Evolutionary conservation across 2,888 invertebrate genomes (phyloP), one percentile per base, ranked within the genome.

Genomic region (Lasius platythorax): DNA sequence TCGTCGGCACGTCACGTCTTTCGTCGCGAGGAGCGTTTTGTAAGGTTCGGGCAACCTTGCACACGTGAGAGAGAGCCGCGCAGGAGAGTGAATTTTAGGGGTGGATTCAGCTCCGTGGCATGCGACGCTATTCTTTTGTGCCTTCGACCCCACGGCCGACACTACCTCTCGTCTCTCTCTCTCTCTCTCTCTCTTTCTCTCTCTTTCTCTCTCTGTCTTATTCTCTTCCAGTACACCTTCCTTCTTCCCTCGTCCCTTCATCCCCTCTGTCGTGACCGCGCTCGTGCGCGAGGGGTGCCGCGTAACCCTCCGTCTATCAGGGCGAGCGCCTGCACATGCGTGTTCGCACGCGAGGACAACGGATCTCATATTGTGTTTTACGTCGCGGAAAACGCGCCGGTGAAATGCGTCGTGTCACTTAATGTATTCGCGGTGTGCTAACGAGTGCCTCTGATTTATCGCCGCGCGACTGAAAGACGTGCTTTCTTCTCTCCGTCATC

Each of bases 71-170:
- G 84, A 87, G 91, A 89, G 79, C 61, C 67, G 82, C 84, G 89
- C 86, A 87, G 75, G 86, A 84, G 88, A 89, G 84, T 83, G 91
- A 90, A 89, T 88, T 93, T 93, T 92, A 93, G 92, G 94, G 94
- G 93, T 94, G 92, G 91, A 92, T 93, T 90, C 87, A 91, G 91
- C 88, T 87, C 90, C 89, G 90, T 92, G 93, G 93, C 93, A 92
- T 93, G 93, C 94, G 94, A 94, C 94, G 94, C 93, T 92, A 94
- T 93, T 94, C 94, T 94, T 94, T 94, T 94, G 93, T 94, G 90
- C 91, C 92, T 87, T 88, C 92, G 91, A 92, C 92, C 93, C 92
- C 92, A 90, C 92, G 90, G 90, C 91, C 79, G 73, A 87, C 89
- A 89, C 88, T 87, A 81, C 82, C 89, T 40, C 83, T 40, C 43